Conservation (phyloP, 2,888 invertebrate genomes). For the Acronicta leporina region DNA sequence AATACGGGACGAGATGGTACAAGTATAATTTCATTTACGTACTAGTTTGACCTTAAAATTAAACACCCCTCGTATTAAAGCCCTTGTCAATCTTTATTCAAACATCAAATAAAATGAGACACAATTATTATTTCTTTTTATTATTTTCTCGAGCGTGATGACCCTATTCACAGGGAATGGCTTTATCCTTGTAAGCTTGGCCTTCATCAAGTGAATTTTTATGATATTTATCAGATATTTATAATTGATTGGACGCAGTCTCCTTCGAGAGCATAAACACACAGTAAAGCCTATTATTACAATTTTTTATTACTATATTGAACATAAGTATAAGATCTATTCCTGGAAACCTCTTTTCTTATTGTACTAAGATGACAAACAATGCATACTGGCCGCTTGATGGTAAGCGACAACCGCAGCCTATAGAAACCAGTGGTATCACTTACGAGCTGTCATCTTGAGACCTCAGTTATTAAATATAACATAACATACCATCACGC, state of each 20-base stretch:
- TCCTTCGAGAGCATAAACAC: slow-evolving; percentile 14
- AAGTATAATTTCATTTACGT: background rate
- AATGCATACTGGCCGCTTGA: no score
- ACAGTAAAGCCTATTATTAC: slow-evolving; percentile 1
- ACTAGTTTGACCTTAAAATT: background rate
- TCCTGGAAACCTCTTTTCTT: no score
- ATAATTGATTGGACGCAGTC: slow-evolving; percentile 47
- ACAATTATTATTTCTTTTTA: background rate
- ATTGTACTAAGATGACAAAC: no score
- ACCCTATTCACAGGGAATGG: slow-evolving; percentile 37
- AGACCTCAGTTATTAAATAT: no score
- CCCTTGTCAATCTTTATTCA: background rate
- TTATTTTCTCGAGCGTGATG: slow-evolving; percentile 8
- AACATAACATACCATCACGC: no score
- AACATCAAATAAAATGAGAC: background rate
- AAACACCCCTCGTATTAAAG: background rate
- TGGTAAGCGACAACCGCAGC: no score
- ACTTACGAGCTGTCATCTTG: no score
- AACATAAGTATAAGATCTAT: background rate
- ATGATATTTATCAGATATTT: slow-evolving; percentile 44
- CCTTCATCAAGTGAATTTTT: slow-evolving; percentile 45
- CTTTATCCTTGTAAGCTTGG: slow-evolving; percentile 22
- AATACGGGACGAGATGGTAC: no score
- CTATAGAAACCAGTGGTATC: no score
- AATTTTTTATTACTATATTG: slow-evolving; percentile 40